A percentile compares a stretch with the other conserved stretches of the same genome.
Conservation (phyloP, 2,113 vertebrate genomes). For the Nematolebias whitei region DNA sequence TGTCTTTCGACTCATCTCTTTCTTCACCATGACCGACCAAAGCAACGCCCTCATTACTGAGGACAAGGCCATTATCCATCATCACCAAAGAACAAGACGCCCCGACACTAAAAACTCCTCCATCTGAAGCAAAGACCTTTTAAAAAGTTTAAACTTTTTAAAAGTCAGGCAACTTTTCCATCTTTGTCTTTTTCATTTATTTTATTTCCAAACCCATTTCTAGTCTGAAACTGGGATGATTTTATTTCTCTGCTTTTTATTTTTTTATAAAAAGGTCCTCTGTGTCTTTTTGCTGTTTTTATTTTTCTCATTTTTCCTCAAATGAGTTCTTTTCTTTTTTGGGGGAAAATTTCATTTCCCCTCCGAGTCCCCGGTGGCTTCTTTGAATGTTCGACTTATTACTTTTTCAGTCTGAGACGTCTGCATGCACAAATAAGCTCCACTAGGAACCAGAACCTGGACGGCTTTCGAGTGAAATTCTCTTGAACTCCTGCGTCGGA, state of each 20-base stretch:
- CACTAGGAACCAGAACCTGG: neutral
- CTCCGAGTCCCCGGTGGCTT: neutral
- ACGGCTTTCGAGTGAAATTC: slow-evolving; percentile 4
- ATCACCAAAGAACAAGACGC: too few species aligned
- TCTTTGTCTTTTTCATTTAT: neutral
- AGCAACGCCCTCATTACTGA: too few species aligned
- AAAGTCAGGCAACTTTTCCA: neutral
- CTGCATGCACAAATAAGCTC: slow-evolving; percentile 14
- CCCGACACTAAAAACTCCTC: too few species aligned
- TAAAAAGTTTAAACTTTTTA: too few species aligned
- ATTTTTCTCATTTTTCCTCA: slow-evolving; percentile 3
- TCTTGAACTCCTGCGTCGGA: neutral
- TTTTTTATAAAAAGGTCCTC: neutral
- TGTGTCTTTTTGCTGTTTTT: neutral
- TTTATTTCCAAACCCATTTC: neutral
- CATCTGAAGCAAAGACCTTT: too few species aligned
- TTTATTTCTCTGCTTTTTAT: neutral
- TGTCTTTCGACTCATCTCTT: too few species aligned
- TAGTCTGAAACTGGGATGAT: neutral
- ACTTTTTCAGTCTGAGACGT: neutral
- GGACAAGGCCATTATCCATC: too few species aligned
- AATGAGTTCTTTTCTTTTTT: neutral
- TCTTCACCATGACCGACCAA: too few species aligned
- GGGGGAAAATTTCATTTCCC: neutral
- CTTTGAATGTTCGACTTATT: slow-evolving; percentile 5